A percentile compares a stretch with the other conserved stretches of the same genome.
Evolutionary conservation across 2,888 invertebrate genomes (phyloP).

Genomic region (Hermaeophaga mercurialis): DNA sequence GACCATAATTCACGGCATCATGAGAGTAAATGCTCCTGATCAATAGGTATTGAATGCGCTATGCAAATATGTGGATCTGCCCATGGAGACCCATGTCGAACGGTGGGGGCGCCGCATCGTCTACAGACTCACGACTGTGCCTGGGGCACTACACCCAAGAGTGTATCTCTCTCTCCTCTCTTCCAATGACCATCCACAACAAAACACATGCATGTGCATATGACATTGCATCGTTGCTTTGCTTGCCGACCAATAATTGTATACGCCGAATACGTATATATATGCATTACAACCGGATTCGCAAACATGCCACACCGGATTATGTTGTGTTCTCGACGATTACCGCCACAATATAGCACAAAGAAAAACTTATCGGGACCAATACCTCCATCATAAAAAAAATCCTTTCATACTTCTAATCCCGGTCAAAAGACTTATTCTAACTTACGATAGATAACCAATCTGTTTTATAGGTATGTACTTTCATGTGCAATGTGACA

Average conservation of each 20-base stretch:
- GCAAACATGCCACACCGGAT: conserved; percentile 51
- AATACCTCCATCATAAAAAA: no score
- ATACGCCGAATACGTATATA: conserved; percentile 44
- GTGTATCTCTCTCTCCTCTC: conserved; percentile 25
- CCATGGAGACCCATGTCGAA: conserved; percentile 45
- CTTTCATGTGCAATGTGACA: no score
- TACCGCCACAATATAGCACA: not conserved
- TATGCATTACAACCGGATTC: conserved; percentile 50
- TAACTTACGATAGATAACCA: no score
- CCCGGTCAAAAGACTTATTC: no score
- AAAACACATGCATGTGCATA: conserved; percentile 39
- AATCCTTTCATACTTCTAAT: no score
- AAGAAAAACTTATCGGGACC: not conserved
- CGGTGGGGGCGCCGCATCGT: conserved; percentile 43
- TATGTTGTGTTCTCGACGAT: conserved; percentile 26
- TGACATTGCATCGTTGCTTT: conserved; percentile 45
- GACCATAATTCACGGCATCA: conserved; percentile 59
- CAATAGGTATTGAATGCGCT: conserved; percentile 59
- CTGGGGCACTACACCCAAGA: conserved; percentile 49
- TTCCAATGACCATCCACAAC: conserved; percentile 13
- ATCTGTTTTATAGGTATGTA: no score
- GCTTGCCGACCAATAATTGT: conserved; percentile 50
- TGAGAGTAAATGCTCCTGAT: conserved; percentile 57
- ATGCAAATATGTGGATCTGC: conserved; percentile 53
- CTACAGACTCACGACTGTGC: conserved; percentile 42